Conservation (phyloP, 2,113 vertebrate species). For the Myiagra hebetior region DNA sequence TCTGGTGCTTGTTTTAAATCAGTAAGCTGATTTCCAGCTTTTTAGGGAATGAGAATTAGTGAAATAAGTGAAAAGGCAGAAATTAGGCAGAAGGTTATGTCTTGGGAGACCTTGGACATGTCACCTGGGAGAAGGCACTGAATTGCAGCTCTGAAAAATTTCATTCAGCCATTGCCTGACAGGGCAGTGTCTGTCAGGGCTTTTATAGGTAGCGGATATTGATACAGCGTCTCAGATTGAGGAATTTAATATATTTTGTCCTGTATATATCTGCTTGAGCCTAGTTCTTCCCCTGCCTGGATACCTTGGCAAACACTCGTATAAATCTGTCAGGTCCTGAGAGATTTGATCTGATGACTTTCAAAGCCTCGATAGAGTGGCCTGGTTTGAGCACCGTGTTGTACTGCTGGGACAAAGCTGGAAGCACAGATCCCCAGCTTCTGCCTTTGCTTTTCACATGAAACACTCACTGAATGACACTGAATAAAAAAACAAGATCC, state of each 20-base stretch:
- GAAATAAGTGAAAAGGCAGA: neutral
- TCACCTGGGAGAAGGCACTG: neutral
- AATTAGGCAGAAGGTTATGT: neutral
- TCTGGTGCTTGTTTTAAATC: neutral
- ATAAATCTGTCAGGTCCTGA: neutral
- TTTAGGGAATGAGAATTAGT: neutral
- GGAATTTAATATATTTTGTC: neutral
- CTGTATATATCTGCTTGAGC: neutral
- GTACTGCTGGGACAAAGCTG: neutral
- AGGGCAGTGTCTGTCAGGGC: neutral
- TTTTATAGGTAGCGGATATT: neutral
- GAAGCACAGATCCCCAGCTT: neutral
- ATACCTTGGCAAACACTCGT: neutral
- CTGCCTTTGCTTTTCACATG: neutral
- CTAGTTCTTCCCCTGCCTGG: neutral
- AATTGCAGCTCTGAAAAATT: neutral
- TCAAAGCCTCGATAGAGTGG: neutral
- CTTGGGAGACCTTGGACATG: neutral
- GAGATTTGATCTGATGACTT: neutral
- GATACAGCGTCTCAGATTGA: neutral
- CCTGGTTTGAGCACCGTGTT: neutral
- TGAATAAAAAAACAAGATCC: neutral
- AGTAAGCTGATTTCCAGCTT: neutral
- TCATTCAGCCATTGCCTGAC: neutral
- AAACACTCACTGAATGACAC: neutral